Evolutionary conservation across 2,797 vertebrate species (phyloP), one percentile per base, ranked within the genome.

Genomic region (Merluccius polli): DNA sequence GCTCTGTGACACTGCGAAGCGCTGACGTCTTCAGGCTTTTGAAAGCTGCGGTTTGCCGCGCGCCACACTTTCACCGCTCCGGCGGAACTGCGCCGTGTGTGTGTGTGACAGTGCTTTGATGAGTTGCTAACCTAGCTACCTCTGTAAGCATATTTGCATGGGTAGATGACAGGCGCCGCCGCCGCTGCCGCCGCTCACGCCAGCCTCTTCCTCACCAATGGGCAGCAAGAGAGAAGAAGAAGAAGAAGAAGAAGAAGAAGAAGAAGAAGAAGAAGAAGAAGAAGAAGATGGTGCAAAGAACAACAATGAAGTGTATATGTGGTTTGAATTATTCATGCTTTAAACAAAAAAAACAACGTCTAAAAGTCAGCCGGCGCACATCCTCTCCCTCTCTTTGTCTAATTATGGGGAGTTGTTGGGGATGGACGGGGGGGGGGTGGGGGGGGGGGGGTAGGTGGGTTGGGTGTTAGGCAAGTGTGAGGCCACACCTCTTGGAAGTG

Each of bases 321-420:
- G 83, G 76, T 81, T 84, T 92, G 89, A 91, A 92, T 91, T 90
- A 91, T 93, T 93, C 86, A 92, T 88, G 78, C 77, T 44, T 12
- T 16, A 44, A 44, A 44, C n/a, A 24, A 83, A 90, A 86, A 83
- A 90, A 85, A 82, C 73, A 77, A 85, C 76, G 75, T 86, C 8
- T 70, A 82, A 67, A 82, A 81, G 82, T 79, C 77, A 80, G 81
- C 71, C 75, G 72, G 9, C 72, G 77, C 79, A 80, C 75, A 82
- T 82, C 41, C 41, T 15, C 41, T 18, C 41, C 41, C 41, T 18
- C 41, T 18, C 73, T 84, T 68, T 78, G 73, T 83, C 79, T 89
- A 89, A 89, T 90, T 89, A 88, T 85, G 75, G 73, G 72, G 70
- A 72, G 78, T 85, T 16, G 41, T 44, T 44, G 16, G 41, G 13